Conservation (phyloP, 2,888 invertebrate genomes). For the Chydorus sphaericus region DNA sequence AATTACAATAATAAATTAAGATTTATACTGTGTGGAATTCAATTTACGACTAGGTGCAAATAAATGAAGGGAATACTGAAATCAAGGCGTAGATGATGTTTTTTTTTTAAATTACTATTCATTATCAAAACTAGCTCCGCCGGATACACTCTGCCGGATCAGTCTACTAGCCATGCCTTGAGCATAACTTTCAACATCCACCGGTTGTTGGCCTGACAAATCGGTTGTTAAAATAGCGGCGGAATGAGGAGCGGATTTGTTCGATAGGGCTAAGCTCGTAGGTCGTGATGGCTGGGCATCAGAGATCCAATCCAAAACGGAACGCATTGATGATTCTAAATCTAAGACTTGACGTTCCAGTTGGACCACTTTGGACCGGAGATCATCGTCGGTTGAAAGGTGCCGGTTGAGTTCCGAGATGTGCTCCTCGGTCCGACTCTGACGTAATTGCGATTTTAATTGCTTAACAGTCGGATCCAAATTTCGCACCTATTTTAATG, state of each 20-base stretch:
- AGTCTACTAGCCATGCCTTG: constrained; percentile 6
- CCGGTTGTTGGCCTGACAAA: background rate
- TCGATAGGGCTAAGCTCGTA: background rate
- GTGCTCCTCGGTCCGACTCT: constrained; percentile 63
- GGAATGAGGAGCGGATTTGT: background rate
- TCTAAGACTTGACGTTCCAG: constrained; percentile 10
- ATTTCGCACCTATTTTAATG: too few species aligned
- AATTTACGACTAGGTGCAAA: too few species aligned
- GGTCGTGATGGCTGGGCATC: background rate
- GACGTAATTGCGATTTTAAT: constrained; percentile 50
- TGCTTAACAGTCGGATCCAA: constrained; percentile 41
- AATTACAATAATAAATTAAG: too few species aligned
- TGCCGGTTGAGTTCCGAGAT: constrained; percentile 49
- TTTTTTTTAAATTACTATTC: too few species aligned
- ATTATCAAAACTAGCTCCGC: too few species aligned
- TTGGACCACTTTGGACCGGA: background rate
- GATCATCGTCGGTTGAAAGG: background rate
- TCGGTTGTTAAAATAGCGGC: too few species aligned
- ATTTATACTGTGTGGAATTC: too few species aligned
- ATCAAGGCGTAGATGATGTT: too few species aligned
- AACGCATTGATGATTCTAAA: constrained; percentile 1
- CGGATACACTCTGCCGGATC: too few species aligned
- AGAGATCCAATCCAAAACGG: constrained; percentile 3
- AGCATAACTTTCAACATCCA: background rate
- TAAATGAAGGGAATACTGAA: too few species aligned